phyloP scores from a whole-genome alignment of 2,113 vertebrate species.

The Acanthochromis polyacanthus region DNA sequence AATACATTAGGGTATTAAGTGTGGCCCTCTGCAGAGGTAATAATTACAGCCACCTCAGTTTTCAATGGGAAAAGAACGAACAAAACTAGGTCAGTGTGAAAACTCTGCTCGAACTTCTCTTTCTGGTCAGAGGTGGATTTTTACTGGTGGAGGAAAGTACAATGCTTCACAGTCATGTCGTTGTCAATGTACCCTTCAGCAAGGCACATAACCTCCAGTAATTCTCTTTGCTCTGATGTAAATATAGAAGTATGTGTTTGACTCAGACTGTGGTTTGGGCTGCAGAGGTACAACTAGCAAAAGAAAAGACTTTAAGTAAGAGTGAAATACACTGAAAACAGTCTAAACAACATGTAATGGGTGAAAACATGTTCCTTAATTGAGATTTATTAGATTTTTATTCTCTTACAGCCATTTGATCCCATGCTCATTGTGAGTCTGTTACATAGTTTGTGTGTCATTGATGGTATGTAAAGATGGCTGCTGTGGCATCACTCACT shows the following conservation, averaged over 20 bases:
- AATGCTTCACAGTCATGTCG: not conserved
- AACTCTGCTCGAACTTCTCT: constrained; percentile 50
- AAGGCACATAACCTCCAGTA: constrained; percentile 12
- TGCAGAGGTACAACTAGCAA: too few relatives aligned
- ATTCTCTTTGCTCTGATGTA: not conserved
- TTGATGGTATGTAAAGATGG: too few relatives aligned
- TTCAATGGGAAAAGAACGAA: constrained; percentile 66
- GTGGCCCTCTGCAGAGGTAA: constrained; percentile 70
- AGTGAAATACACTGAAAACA: too few relatives aligned
- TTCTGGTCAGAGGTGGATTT: constrained; percentile 13
- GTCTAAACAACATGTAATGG: too few relatives aligned
- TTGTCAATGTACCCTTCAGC: constrained; percentile 6
- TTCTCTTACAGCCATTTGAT: too few relatives aligned
- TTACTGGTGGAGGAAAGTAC: constrained; percentile 24
- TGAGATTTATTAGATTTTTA: too few relatives aligned
- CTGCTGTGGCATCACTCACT: too few relatives aligned
- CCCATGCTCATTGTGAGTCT: too few relatives aligned
- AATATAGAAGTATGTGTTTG: not conserved
- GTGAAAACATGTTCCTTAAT: too few relatives aligned
- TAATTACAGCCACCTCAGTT: constrained; percentile 74
- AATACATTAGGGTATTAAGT: constrained; percentile 74
- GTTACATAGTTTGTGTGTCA: too few relatives aligned
- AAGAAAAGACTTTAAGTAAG: too few relatives aligned
- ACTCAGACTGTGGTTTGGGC: too few relatives aligned
- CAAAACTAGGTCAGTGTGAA: constrained; percentile 72